Evolutionary conservation across 2,113 vertebrate genomes (phyloP).

Genomic region (Gadus chalcogrammus): DNA sequence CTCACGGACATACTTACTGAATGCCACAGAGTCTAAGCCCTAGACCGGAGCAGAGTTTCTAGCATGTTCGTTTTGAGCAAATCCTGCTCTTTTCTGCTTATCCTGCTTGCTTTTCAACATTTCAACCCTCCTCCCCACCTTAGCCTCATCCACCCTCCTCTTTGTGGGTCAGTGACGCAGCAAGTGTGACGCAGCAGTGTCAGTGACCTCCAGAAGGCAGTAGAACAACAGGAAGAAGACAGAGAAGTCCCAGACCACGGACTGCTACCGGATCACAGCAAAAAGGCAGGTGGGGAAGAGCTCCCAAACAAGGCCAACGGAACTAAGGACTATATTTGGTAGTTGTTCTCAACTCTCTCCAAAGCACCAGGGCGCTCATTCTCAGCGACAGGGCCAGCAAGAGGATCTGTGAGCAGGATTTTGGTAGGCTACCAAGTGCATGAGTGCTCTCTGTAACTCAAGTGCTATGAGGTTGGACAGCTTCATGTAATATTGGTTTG

Average conservation of each 20-base stretch:
- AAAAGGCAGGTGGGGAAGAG: constrained; percentile 36
- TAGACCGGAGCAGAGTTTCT: constrained; percentile 40
- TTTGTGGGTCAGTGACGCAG: constrained; percentile 67
- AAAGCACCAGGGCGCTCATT: constrained; percentile 30
- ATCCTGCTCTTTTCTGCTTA: constrained; percentile 50
- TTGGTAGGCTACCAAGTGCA: constrained; percentile 54
- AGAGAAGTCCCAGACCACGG: constrained; percentile 41
- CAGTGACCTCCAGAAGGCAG: constrained; percentile 56
- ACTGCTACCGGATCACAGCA: constrained; percentile 23
- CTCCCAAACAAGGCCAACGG: constrained; percentile 33
- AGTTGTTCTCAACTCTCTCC: constrained; percentile 35
- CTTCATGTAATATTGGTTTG: constrained; percentile 35
- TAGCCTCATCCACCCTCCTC: constrained; percentile 34
- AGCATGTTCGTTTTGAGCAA: constrained; percentile 41
- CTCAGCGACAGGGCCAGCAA: constrained; percentile 31
- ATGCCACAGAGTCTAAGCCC: constrained; percentile 54
- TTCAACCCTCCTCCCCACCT: constrained; percentile 52
- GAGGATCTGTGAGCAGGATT: constrained; percentile 39
- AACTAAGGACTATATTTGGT: constrained; percentile 25
- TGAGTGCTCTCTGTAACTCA: constrained; percentile 40
- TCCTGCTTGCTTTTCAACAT: constrained; percentile 44
- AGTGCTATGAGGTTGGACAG: constrained; percentile 20
- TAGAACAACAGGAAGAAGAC: constrained; percentile 46
- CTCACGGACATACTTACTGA: constrained; percentile 64
- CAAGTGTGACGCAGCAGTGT: constrained; percentile 63